Evolutionary conservation across 2,113 vertebrate species (phyloP).

Genomic region (Cheirogaleus medius): DNA sequence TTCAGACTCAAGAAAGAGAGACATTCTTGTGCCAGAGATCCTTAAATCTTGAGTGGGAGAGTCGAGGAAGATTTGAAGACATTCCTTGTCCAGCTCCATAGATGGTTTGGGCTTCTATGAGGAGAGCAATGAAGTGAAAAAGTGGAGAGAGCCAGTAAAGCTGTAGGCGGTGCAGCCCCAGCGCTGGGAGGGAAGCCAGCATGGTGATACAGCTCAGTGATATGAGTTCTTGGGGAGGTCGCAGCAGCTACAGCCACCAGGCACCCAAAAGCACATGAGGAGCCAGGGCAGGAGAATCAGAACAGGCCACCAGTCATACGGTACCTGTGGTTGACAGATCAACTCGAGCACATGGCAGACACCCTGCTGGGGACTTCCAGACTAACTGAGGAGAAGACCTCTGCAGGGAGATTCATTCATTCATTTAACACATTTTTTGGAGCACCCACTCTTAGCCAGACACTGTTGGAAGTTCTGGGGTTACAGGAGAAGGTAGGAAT

Average conservation of each 20-base stretch:
- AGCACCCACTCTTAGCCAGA: neutral
- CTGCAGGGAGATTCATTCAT: neutral
- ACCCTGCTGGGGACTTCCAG: slow-evolving; percentile 64
- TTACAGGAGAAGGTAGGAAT: neutral
- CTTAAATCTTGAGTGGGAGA: neutral
- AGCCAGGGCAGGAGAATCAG: neutral
- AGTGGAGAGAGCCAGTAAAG: neutral
- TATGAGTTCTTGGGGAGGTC: no score
- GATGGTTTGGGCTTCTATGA: neutral
- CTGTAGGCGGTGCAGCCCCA: neutral
- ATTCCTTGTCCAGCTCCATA: neutral
- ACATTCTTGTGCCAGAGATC: neutral
- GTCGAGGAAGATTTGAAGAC: neutral
- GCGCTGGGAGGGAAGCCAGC: neutral
- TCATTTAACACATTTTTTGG: neutral
- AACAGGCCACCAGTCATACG: slow-evolving; percentile 30
- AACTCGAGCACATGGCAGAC: slow-evolving; percentile 27
- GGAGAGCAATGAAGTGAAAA: neutral
- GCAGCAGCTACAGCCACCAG: neutral
- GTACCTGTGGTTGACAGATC: slow-evolving; percentile 26
- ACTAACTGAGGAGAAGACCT: neutral
- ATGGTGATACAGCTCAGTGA: neutral
- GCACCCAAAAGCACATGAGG: neutral
- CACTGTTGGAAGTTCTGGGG: neutral
- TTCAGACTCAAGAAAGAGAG: neutral